Percentiles rank a stretch among this genome's conserved stretches.
These are phyloP conservation scores for Boulengeromyrus knoepffleri DNA, from an alignment of 2,113 vertebrate genomes.

Conservation along the genomic window DNA sequence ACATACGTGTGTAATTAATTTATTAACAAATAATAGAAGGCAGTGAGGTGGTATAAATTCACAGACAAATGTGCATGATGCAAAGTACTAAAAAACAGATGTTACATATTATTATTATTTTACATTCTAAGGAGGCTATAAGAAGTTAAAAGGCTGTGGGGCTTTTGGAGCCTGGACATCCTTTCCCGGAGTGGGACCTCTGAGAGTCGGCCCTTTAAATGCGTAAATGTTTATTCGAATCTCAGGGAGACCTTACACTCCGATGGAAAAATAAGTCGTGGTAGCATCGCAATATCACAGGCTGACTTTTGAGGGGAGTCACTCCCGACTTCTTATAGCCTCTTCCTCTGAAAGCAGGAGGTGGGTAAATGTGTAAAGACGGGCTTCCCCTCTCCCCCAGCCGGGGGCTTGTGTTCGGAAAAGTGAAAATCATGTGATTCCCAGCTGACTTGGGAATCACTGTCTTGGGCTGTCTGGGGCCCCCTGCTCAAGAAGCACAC, in stretches of 20 bases:
- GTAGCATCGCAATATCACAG: neutral
- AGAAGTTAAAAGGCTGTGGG: neutral
- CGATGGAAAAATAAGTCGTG: slow-evolving; percentile 2
- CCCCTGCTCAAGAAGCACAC: neutral
- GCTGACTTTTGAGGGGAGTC: neutral
- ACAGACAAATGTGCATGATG: neutral
- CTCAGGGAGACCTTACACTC: slow-evolving; percentile 12
- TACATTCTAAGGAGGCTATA: neutral
- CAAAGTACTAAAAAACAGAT: neutral
- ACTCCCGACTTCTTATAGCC: neutral
- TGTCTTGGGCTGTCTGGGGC: neutral
- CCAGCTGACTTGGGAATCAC: neutral
- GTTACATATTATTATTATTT: neutral
- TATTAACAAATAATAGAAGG: neutral
- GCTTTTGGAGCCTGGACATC: neutral
- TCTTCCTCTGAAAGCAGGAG: neutral
- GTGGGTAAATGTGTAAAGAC: neutral
- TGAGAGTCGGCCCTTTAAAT: slow-evolving; percentile 8
- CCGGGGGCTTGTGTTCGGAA: neutral
- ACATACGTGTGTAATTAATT: neutral
- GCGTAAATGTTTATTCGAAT: neutral
- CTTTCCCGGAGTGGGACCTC: neutral
- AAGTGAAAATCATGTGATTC: neutral
- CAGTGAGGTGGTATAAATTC: neutral
- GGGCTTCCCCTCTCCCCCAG: neutral